phyloP scores from a whole-genome alignment of 2,797 vertebrate species.

The Catostomus latipinnis region DNA sequence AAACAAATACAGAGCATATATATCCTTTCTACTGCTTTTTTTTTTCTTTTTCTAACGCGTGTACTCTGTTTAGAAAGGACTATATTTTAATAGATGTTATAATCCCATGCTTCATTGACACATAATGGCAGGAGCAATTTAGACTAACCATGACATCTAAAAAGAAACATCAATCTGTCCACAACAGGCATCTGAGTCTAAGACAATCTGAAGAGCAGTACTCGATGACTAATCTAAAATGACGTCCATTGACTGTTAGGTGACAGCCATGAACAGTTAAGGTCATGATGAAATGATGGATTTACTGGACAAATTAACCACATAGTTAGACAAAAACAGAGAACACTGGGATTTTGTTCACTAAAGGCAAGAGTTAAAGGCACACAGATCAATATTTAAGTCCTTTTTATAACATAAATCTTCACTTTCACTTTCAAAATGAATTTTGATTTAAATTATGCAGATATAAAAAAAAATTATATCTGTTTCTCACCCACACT shows the following conservation, averaged over 20 bases:
- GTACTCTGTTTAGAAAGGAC: background rate
- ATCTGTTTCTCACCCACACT: too few species aligned
- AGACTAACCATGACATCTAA: conserved; percentile 16
- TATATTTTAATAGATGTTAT: conserved; percentile 28
- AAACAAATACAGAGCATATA: background rate
- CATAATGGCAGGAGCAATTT: background rate
- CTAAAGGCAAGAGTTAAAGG: too few species aligned
- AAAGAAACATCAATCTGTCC: conserved; percentile 14
- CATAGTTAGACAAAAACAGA: too few species aligned
- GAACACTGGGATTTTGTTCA: too few species aligned
- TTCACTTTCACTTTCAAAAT: too few species aligned
- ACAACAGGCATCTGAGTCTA: conserved; percentile 20
- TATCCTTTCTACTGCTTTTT: background rate
- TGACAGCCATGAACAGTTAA: conserved; percentile 17
- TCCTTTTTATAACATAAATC: too few species aligned
- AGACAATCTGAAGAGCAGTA: conserved; percentile 28
- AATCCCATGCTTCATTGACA: conserved; percentile 19
- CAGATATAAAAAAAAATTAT: too few species aligned
- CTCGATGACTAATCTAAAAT: conserved; percentile 37
- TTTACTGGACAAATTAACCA: too few species aligned
- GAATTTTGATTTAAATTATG: too few species aligned
- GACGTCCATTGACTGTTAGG: conserved; percentile 28
- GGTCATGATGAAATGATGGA: background rate
- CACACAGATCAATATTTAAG: too few species aligned
- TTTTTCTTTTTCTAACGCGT: background rate